Conservation (phyloP, 1,140 invertebrate species). For the Brachionus paranguensis region DNA sequence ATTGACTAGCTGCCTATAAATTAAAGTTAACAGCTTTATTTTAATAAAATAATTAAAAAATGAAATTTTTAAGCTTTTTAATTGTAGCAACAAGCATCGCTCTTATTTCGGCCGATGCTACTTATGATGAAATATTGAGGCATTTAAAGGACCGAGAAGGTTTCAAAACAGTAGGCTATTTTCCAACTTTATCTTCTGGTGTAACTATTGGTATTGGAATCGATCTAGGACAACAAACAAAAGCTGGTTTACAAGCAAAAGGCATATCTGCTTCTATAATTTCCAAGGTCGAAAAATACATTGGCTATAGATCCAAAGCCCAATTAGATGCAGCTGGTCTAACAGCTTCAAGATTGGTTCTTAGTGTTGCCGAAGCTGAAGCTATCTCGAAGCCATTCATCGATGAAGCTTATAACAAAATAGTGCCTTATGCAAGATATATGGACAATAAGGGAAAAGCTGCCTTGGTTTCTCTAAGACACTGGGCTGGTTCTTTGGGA, state of each 20-base stretch:
- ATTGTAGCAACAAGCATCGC: background rate
- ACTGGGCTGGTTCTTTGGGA: constrained; percentile 21
- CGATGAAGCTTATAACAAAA: background rate
- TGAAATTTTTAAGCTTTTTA: background rate
- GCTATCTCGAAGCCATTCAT: constrained; percentile 13
- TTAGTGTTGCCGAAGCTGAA: background rate
- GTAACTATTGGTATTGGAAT: constrained; percentile 22
- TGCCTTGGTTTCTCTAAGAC: background rate
- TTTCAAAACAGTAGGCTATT: background rate
- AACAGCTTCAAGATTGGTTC: background rate
- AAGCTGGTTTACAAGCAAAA: background rate
- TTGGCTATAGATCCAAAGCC: constrained; percentile 15
- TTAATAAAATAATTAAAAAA: background rate
- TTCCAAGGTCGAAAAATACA: background rate
- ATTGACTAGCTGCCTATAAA: background rate
- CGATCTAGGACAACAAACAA: constrained; percentile 25
- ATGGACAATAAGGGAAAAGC: constrained; percentile 21
- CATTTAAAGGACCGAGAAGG: constrained; percentile 29
- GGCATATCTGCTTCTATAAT: background rate
- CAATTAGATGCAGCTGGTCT: constrained; percentile 2
- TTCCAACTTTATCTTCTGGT: background rate
- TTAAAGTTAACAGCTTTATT: background rate
- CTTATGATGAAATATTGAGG: constrained; percentile 26
- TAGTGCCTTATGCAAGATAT: background rate
- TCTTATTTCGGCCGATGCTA: background rate